Evolutionary conservation across 92 coral and sea anemone genomes (phyloP), one percentile per base, ranked within the genome.

Genomic region (Epizoanthus fatuus): DNA sequence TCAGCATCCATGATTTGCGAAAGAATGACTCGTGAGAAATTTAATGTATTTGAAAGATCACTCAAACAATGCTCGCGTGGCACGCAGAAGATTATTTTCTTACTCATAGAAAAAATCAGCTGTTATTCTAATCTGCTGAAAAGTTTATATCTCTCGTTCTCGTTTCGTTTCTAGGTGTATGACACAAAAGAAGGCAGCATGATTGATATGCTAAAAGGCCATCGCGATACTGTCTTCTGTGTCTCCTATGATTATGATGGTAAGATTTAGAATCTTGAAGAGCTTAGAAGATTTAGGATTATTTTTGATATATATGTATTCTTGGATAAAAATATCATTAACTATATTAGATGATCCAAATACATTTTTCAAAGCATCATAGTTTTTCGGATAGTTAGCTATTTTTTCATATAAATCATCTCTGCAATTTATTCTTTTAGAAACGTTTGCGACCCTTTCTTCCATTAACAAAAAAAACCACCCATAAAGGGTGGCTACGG

Each of bases 181-280:
- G 91, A 96, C 64, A 84, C 98, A 25, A 45, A 38, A 29, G 93
- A 91, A 53, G 98, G 98, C 3, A 72, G 75, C 42, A 74, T 96
- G 87, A 65, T 91, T 7, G 98, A 93, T 56, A 95, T 94, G 96
- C 82, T 96, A 15, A 96, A 93, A 73, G 99, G 99, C 54, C 99
- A 96, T 79, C 85, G 91, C n/a, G 88, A 91, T 44, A 91, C 97
- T 5, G 97, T 96, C 0, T 96, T 91, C 85, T 94, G 99, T 65
- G 72, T 96, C 55, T 81, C 98, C 7, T 95, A 81, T 44, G 95
- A 92, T 32, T 7, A 40, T 63, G 81, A 90, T 39, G 99, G 99
- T 96, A 87, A 91, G 94, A 17, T 10, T 2, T 20, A 20, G 11
- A 19, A 20, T 63, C 35, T 1, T 65, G 42, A 65, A 25, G 71